Evolutionary conservation across 2,888 invertebrate species (phyloP).

Genomic region (Pasiphila rectangulata): DNA sequence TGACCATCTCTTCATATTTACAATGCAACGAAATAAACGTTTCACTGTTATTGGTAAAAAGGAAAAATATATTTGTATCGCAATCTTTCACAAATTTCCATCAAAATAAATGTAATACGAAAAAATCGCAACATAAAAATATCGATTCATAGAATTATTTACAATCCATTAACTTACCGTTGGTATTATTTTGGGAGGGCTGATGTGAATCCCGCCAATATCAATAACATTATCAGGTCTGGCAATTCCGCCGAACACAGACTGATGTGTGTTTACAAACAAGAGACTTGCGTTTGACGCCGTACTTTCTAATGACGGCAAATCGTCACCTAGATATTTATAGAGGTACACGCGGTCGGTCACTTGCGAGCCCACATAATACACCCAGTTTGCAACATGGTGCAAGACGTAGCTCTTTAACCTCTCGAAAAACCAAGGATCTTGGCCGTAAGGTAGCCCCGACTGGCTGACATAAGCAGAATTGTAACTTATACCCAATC

Average conservation of each 20-base stretch:
- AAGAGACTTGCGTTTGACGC: slow-evolving; percentile 80
- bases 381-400: slow-evolving; percentile 69
- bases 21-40: no score
- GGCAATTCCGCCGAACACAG: slow-evolving; percentile 81
- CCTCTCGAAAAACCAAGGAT: slow-evolving; percentile 72
- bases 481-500: slow-evolving; percentile 76
- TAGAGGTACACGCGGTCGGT: slow-evolving; percentile 70
- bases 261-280: slow-evolving; percentile 84
- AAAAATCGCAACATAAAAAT: slow-evolving; percentile 13
- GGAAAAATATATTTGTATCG: no score
- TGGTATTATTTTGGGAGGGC: slow-evolving; percentile 71
- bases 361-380: slow-evolving; percentile 69
- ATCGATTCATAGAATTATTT: slow-evolving; percentile 13
- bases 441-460: slow-evolving; percentile 64
- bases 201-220: slow-evolving; percentile 84
- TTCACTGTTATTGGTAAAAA: no score
- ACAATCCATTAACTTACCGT: slow-evolving; percentile 52
- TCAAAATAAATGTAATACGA: neutral
- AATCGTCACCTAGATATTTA: slow-evolving; percentile 73
- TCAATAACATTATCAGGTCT: slow-evolving; percentile 82
- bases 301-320: slow-evolving; percentile 79
- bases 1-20: no score
- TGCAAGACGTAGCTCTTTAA: slow-evolving; percentile 66
- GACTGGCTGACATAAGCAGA: slow-evolving; percentile 74
- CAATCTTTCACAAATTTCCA: no score